Evolutionary conservation across 1,140 invertebrate genomes (phyloP), one percentile per base, ranked within the genome.

Genomic region (Drosophila nasuta): DNA sequence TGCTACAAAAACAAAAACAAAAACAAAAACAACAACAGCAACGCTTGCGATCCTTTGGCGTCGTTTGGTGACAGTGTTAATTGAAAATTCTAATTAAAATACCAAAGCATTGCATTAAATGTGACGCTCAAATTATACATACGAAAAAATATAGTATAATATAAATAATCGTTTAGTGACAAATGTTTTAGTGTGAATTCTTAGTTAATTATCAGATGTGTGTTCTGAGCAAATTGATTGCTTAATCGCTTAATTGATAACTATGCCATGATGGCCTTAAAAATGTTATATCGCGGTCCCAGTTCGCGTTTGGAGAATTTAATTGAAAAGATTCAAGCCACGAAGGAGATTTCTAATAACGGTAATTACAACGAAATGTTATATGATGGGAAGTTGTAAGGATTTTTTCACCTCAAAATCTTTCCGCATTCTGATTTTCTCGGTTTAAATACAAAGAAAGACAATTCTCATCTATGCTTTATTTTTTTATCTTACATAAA

Each of bases 261-360:
- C 57, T 59, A 86, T 83, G 89, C 89, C 89, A 88, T 91, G 90
- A 82, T 85, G 91, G 85, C 88, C 68, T 81, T 92, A 64, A 92
- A 90, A 79, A 96, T 96, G 96, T 93, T 96, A 91, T 96, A 96
- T 93, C 96, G 96, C 89, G 96, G 96, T 68, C 96, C 96, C 91
- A 96, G 96, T 93, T 96, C 95, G 85, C 94, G 95, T 73, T 92
- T 97, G 85, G 96, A 97, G 93, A 95, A 96, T 81, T 93, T 97
- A 74, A 97, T 97, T 77, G 96, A 96, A 88, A 97, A 97, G 93
- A 97, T 97, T 79, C 96, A 97, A 87, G 96, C 96, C 2, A 96
- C 96, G 79, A 96, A 96, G 93, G 95, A 95, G 83, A 88, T 91
- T 59, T 77, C 73, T 35, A 91, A 76, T 71, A 77, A 78, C 68